These are phyloP conservation scores for Novumbra hubbsi DNA, from an alignment of 2,797 vertebrate genomes.

Conservation along the genomic window DNA sequence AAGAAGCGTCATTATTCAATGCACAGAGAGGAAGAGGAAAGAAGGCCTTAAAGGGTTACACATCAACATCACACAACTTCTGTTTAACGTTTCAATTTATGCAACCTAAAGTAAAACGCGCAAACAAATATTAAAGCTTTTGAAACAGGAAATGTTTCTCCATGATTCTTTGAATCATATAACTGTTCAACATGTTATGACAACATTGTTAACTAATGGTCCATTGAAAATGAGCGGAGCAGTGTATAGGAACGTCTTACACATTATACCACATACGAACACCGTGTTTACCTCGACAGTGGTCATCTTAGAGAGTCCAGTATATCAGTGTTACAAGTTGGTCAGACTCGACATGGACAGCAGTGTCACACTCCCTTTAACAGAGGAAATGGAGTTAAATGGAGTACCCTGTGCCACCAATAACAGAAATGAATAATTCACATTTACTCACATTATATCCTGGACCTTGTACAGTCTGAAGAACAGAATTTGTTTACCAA, in stretches of 20 bases:
- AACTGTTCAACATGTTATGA: not conserved
- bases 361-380: constrained; percentile 23
- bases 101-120: not conserved
- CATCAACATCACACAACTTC: not conserved
- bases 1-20: not conserved
- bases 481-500: constrained; percentile 21
- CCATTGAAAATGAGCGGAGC: not conserved
- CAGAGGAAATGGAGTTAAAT: constrained; percentile 40
- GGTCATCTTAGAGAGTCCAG: not conserved
- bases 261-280: not conserved
- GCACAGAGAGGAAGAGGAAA: not conserved
- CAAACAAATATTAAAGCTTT: not conserved
- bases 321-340: constrained; percentile 33
- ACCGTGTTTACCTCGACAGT: not conserved
- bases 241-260: not conserved
- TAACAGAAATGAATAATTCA: constrained; percentile 62
- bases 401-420: constrained; percentile 40
- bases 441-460: constrained; percentile 42
- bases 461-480: constrained; percentile 30
- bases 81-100: not conserved
- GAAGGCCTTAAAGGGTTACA: not conserved
- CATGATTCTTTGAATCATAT: not conserved
- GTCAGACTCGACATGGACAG: constrained; percentile 38
- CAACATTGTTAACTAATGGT: not conserved
- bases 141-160: not conserved